phyloP scores from a whole-genome alignment of 1,140 invertebrate species.

The Chironomus tepperi region DNA sequence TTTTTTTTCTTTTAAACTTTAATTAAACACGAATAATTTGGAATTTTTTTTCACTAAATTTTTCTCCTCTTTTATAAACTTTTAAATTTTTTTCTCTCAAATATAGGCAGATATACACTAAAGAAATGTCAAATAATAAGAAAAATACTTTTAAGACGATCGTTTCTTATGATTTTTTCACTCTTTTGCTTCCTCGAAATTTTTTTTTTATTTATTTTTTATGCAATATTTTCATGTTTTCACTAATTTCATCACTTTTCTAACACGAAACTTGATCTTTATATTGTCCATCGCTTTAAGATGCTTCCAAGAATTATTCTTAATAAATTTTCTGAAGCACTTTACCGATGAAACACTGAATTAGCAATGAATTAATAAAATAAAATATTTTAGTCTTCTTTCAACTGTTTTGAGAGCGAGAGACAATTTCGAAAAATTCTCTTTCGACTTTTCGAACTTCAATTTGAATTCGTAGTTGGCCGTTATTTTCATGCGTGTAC shows the following conservation, averaged over 20 bases:
- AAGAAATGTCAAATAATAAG: not conserved
- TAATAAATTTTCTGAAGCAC: conserved; percentile 25
- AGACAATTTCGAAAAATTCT: too few species aligned
- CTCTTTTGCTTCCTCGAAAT: not conserved
- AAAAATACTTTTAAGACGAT: not conserved
- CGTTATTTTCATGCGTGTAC: too few species aligned
- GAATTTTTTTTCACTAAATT: not conserved
- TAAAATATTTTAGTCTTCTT: too few species aligned
- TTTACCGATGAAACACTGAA: too few species aligned
- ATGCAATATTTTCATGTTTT: conserved; percentile 14
- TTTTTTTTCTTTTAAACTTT: not conserved
- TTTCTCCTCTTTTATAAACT: not conserved
- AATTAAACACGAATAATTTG: not conserved
- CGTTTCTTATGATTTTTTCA: not conserved
- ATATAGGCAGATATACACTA: not conserved
- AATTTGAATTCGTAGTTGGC: too few species aligned
- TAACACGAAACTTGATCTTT: not conserved
- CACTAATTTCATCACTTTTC: not conserved
- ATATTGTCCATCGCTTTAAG: not conserved
- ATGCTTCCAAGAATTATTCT: conserved; percentile 20
- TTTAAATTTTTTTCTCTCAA: not conserved
- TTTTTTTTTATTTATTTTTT: not conserved
- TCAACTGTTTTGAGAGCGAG: too few species aligned
- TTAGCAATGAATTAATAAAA: too few species aligned
- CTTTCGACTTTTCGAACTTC: too few species aligned